Percentiles rank a stretch among this genome's conserved stretches.
phyloP scores from a whole-genome alignment of 2,888 invertebrate genomes.

The Didymodactylos carnosus region DNA sequence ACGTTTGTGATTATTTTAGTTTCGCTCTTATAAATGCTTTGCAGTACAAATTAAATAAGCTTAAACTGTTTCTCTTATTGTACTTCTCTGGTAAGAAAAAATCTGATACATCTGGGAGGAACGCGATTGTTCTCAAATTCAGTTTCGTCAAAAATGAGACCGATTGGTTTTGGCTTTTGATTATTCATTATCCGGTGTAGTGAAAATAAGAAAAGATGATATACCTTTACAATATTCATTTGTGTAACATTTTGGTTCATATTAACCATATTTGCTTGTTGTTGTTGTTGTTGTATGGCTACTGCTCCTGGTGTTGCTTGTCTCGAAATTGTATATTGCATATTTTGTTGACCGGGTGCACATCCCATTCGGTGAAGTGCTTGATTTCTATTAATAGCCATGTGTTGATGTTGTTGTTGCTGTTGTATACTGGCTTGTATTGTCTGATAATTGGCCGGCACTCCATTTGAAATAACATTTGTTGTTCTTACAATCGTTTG shows the following conservation, averaged over 20 bases:
- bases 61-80: no score
- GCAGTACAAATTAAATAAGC: no score
- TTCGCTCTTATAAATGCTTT: no score
- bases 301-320: no score
- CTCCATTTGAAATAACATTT: not conserved
- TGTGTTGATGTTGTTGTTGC: not conserved
- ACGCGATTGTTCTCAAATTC: no score
- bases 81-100: no score
- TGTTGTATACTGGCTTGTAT: not conserved
- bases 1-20: no score
- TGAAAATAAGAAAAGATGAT: no score
- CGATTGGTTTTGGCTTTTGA: no score
- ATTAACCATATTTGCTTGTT: not conserved
- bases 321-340: not conserved
- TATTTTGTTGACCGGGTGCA: not conserved
- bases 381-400: not conserved
- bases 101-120: no score
- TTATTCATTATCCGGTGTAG: no score
- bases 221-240: not conserved
- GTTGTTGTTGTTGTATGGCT: not conserved
- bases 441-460: not conserved
- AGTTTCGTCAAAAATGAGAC: no score
- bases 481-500: not conserved
- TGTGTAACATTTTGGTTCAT: not conserved
- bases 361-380: not conserved